Base-by-base conservation (phyloP, 2,888 invertebrate species). In the Thalpophila matura region DNA sequence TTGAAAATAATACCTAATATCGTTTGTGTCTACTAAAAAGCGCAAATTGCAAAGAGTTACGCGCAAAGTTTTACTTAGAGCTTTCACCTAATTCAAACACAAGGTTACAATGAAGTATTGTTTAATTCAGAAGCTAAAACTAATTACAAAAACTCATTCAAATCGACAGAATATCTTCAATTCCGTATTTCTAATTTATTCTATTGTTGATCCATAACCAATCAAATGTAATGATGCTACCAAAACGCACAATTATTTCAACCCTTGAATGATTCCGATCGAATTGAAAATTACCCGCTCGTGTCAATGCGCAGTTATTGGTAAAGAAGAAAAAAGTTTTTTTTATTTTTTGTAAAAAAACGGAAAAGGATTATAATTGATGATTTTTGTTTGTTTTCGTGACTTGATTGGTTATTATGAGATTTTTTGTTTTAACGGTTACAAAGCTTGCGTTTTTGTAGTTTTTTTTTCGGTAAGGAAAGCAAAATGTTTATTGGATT, bases 201-300 rank as follows among this genome's bases (percentile, higher is more conserved):
- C 14, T 49, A 60, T 29, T 57, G 53, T 66, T 71, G 71, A 71
- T 64, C 62, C 73, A 55, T 61, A 75, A 64, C 78, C 67, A 79
- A 80, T 79, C 63, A 50, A 37, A 56, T 10, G 55, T 77, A 77
- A 80, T 80, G 59, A 73, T 35, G 29, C 43, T 31, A 58, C 64
- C 63, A 61, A 37, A 74, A 50, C 54, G 9, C 37, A 58, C 59
- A 77, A 75, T 80, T 70, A 80, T 68, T 60, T 78, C 38, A 79
- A 79, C 80, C 80, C 80, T 80, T 80, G 80, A 78, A 76, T 69
- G 64, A 22, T 33, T 66, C 58, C 58, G 45, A 67, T 73, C 66
- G 53, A 73, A 61, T 70, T 72, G 57, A 35, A 77, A 72, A 74
- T 62, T 50, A 53, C 42, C 22, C 42, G 68, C 79, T 74, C 80